A percentile compares a stretch with the other conserved stretches of the same genome.
Evolutionary conservation across 64 coral and sea anemone species (phyloP).

Genomic region (Montipora capricornis): DNA sequence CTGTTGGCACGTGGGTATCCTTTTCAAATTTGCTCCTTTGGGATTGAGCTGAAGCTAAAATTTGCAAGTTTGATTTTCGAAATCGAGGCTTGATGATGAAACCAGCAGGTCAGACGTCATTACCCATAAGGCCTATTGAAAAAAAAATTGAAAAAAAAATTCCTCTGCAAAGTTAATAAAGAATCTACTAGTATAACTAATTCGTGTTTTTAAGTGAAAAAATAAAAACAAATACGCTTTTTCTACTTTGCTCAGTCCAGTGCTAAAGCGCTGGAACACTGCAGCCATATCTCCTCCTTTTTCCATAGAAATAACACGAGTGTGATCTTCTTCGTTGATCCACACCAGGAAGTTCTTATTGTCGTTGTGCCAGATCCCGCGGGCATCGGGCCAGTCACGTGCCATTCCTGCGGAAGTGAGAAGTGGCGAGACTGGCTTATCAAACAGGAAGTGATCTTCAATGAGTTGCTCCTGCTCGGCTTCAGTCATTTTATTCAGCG

Average conservation of each 20-base stretch:
- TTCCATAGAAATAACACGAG: constrained; percentile 72
- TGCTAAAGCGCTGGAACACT: constrained; percentile 76
- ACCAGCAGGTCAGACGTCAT: too few relatives aligned
- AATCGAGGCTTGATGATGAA: too few relatives aligned
- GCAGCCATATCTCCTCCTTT: constrained; percentile 76
- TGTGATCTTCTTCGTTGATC: constrained; percentile 82
- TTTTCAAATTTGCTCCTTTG: too few relatives aligned
- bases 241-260: constrained; percentile 67
- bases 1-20: too few relatives aligned
- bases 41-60: too few relatives aligned
- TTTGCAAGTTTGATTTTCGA: too few relatives aligned
- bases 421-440: constrained; percentile 77
- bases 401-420: constrained; percentile 78
- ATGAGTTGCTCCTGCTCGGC: constrained; percentile 82
- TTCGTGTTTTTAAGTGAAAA: too few relatives aligned
- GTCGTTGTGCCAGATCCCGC: constrained; percentile 79
- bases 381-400: constrained; percentile 79
- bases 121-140: too few relatives aligned
- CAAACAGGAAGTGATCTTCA: constrained; percentile 78
- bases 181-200: too few relatives aligned
- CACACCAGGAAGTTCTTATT: constrained; percentile 83
- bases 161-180: too few relatives aligned
- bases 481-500: constrained; percentile 79
- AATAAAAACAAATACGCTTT: background rate
- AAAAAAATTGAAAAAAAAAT: too few relatives aligned